These are phyloP conservation scores for Nasonovia ribisnigri DNA, from an alignment of 2,888 invertebrate species.

Conservation along the genomic window DNA sequence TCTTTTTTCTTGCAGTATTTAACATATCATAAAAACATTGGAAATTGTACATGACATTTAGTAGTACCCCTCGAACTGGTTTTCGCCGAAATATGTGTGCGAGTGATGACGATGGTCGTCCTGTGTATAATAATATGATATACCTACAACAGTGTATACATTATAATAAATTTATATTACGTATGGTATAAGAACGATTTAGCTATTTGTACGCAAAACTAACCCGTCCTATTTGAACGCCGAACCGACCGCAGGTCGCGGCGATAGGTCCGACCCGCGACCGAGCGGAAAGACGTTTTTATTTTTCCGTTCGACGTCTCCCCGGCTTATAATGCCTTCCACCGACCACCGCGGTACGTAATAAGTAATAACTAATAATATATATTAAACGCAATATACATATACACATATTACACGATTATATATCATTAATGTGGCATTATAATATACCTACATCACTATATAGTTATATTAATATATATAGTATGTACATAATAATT, in stretches of 20 bases:
- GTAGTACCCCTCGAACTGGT: conserved; percentile 43
- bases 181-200: neutral
- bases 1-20: neutral
- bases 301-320: neutral
- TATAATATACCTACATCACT: neutral
- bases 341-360: neutral
- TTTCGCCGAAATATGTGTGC: conserved; percentile 5
- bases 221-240: neutral
- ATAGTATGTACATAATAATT: neutral
- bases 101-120: neutral
- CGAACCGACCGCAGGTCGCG: neutral
- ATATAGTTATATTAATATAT: neutral
- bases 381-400: neutral
- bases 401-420: no score
- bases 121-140: neutral
- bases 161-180: neutral
- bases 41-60: neutral
- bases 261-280: neutral
- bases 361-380: neutral
- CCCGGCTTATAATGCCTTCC: neutral
- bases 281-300: neutral
- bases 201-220: conserved; percentile 17
- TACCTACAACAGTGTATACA: neutral
- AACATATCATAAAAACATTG: neutral
- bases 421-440: neutral